Base-by-base conservation (phyloP, 2,888 invertebrate genomes). In the Parelbella ahira region DNA sequence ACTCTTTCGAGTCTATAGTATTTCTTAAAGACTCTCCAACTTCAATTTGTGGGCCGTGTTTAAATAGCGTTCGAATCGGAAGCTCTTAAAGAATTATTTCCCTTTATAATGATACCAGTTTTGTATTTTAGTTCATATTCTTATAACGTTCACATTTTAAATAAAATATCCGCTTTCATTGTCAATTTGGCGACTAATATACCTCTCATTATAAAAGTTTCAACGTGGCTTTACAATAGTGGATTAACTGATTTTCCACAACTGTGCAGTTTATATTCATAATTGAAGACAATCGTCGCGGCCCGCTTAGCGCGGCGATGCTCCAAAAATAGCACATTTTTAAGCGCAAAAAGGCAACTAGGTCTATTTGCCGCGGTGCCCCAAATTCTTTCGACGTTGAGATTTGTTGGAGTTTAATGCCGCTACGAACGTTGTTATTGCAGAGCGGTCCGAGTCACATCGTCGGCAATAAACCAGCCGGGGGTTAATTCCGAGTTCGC, bases 401-500 rank as follows among this genome's bases (percentile, higher is more conserved):
- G 34, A 34, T 42, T 34, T 21, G 20, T 11, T 21, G 41, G 21
- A 49, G 44, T 42, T 47, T 47, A 50, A 55, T 47, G 46, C 47
- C 10, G 13, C 9, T 41, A 28, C 15, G 32, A 33, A 33, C 32
- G 12, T 25, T 27, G 33, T 33, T 41, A 41, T 41, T 41, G 39
- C 51, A 43, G 45, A 42, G 50, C 45, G 32, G 50, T n/a, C n/a
- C 44, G 24, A 19, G 39, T n/a, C 32, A 20, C 41, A 41, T 33
- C 33, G 33, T 20, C 27, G 8, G 34, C 42, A 15, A 43, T 43
- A 43, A 37, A 43, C 36, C 42, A 43, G 42, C 45, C 37, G 44
- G 32, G 63, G 64, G 68, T 70, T 80, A 75, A 75, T 72, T 71
- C 69, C 51, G 54, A 54, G 48, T 47, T 51, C 50, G 52, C 59